A percentile compares a stretch with the other conserved stretches of the same genome.
These are phyloP conservation scores for Eolophus roseicapilla DNA, from an alignment of 2,113 vertebrate species.

Conservation along the genomic window DNA sequence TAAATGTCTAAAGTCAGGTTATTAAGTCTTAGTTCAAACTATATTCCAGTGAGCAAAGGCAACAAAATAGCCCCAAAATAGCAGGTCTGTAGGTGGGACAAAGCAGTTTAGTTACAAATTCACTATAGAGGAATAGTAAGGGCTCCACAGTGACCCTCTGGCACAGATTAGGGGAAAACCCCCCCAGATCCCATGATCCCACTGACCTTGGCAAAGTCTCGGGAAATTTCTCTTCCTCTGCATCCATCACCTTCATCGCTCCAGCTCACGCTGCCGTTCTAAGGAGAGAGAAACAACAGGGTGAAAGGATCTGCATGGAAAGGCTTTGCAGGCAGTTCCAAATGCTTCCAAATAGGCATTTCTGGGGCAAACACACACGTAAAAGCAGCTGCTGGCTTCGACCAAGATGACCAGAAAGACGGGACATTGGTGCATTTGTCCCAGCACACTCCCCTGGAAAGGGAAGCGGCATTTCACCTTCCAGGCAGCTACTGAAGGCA, in stretches of 20 bases:
- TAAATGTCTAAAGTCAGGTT: background rate
- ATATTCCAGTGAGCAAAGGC: background rate
- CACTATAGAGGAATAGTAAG: fast-evolving
- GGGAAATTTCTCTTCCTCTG: slow-evolving; percentile 87
- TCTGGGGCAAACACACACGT: fast-evolving
- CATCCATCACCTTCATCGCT: slow-evolving; percentile 84
- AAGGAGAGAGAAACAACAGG: background rate
- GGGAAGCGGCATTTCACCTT: background rate
- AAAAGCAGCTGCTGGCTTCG: background rate
- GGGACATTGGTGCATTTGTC: too few species aligned
- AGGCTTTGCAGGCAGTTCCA: background rate
- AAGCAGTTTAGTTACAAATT: background rate
- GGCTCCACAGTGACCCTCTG: background rate
- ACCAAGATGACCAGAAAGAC: fast-evolving
- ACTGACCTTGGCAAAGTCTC: slow-evolving; percentile 94
- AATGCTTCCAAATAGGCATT: fast-evolving
- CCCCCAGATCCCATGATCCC: background rate
- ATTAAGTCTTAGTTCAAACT: background rate
- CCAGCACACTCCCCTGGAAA: fast-evolving
- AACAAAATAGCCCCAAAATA: background rate
- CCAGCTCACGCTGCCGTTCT: slow-evolving; percentile 86
- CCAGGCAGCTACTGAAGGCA: background rate
- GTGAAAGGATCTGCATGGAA: background rate
- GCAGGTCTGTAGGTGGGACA: background rate
- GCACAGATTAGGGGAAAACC: background rate